Conservation (phyloP, 2,888 invertebrate species). For the Agriopis aurantiaria region DNA sequence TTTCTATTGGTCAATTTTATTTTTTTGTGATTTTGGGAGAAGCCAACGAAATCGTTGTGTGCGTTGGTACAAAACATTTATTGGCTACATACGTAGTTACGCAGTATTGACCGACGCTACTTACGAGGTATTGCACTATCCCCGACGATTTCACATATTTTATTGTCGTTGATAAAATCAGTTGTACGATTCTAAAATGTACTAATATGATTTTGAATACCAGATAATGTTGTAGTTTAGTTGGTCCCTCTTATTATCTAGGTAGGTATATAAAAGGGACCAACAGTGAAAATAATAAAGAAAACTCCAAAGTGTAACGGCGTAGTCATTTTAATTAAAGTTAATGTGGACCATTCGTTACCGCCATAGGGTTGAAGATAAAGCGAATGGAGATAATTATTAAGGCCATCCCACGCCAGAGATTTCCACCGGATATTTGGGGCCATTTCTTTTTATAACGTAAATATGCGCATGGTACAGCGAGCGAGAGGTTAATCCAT, state of each 20-base stretch:
- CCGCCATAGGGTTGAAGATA: slow-evolving; percentile 60
- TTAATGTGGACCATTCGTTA: slow-evolving; percentile 62
- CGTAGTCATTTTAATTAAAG: slow-evolving; percentile 64
- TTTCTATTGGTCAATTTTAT: no score
- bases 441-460: slow-evolving; percentile 47
- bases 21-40: no score
- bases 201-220: no score
- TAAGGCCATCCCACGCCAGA: slow-evolving; percentile 53
- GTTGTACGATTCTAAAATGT: no score
- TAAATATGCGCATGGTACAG: slow-evolving; percentile 47
- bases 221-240: background rate
- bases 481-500: slow-evolving; percentile 45
- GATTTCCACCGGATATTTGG: slow-evolving; percentile 55
- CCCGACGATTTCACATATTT: no score
- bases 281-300: slow-evolving; percentile 43
- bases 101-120: no score
- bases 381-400: slow-evolving; percentile 64
- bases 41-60: no score
- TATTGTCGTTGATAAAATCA: no score
- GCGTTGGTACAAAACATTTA: no score
- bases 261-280: slow-evolving; percentile 8
- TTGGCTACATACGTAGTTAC: no score
- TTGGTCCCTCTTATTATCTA: background rate
- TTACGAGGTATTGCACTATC: no score
- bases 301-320: slow-evolving; percentile 46